Conservation (phyloP, 2,113 vertebrate species). For the Notarius lentiginosus region DNA sequence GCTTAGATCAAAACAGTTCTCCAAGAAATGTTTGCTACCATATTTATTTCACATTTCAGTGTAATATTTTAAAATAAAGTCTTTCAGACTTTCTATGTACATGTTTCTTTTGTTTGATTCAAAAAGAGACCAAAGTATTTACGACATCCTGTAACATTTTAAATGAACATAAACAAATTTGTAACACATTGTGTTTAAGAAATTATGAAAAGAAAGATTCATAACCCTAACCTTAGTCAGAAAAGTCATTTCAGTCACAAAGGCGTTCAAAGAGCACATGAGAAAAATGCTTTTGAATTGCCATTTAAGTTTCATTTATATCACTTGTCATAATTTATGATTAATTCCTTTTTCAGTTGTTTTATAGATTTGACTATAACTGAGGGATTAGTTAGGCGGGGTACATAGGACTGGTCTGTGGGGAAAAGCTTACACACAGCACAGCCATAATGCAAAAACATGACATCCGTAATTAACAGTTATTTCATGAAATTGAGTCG, state of each 20-base stretch:
- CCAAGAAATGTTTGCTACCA: background rate
- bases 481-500: no score
- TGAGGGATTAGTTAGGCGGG: background rate
- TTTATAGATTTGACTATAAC: background rate
- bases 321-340: background rate
- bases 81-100: background rate
- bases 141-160: background rate
- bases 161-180: background rate
- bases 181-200: background rate
- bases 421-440: background rate
- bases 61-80: background rate
- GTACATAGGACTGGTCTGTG: background rate
- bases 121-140: background rate
- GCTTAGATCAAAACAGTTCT: background rate
- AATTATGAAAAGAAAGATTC: background rate
- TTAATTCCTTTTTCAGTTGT: background rate
- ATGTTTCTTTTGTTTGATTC: background rate
- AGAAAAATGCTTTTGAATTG: background rate
- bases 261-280: background rate
- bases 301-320: background rate
- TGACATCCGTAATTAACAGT: background rate
- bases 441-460: background rate
- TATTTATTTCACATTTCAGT: constrained; percentile 18
- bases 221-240: background rate
- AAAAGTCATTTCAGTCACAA: background rate